A percentile compares a stretch with the other conserved stretches of the same genome.
phyloP scores from a whole-genome alignment of 2,888 invertebrate species.

The Cerastis rubricosa region DNA sequence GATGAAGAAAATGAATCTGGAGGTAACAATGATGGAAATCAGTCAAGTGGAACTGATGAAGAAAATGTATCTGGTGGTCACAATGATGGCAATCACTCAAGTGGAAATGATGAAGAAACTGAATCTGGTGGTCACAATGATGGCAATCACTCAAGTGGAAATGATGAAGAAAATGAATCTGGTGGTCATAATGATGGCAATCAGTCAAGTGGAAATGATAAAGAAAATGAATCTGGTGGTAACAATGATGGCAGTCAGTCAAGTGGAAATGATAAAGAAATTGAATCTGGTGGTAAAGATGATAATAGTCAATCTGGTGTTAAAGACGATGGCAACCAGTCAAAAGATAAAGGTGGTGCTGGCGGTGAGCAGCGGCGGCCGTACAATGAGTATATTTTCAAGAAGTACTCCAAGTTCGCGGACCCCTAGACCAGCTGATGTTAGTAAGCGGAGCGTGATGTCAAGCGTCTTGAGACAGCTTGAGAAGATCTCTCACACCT shows the following conservation, averaged over 20 bases:
- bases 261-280: background rate
- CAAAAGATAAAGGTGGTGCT: background rate
- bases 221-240: no score
- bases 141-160: background rate
- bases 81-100: background rate
- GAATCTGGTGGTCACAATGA: background rate
- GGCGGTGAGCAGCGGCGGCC: background rate
- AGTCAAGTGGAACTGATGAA: no score
- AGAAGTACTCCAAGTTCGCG: background rate
- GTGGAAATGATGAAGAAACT: background rate
- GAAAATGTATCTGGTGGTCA: no score
- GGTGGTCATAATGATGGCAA: background rate
- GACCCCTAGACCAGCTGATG: slow-evolving; percentile 4
- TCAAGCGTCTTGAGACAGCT: background rate
- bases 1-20: no score
- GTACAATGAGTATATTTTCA: background rate
- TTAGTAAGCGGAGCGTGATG: background rate
- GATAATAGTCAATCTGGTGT: background rate
- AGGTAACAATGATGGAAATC: no score
- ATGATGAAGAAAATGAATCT: background rate
- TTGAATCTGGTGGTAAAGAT: background rate
- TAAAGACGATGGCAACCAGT: background rate
- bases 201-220: no score
- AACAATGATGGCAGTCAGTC: background rate
- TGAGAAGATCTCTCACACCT: background rate